Conservation (phyloP, 2,113 vertebrate species). For the Tachysurus fulvidraco region DNA sequence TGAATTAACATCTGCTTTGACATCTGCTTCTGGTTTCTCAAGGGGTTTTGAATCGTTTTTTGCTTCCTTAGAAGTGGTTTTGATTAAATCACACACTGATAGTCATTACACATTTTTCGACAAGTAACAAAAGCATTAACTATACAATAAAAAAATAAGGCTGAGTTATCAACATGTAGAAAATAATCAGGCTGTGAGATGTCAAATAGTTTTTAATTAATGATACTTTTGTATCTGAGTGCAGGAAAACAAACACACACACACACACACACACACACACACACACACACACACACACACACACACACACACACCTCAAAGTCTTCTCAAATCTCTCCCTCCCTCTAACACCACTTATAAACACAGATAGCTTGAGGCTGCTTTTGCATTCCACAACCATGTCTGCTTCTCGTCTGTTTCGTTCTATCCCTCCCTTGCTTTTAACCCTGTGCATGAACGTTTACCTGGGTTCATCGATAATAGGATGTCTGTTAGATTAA, state of each 20-base stretch:
- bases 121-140: not conserved
- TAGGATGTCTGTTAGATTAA: not conserved
- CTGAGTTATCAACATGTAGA: not conserved
- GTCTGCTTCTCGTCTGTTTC: slow-evolving; percentile 43
- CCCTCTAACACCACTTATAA: slow-evolving; percentile 25
- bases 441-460: not conserved
- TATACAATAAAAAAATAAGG: not conserved
- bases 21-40: not conserved
- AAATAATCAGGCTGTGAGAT: not conserved
- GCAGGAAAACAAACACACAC: not conserved
- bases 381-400: slow-evolving; percentile 34
- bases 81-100: not conserved
- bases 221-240: not conserved
- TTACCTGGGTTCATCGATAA: not conserved
- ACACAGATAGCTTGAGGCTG: slow-evolving; percentile 33
- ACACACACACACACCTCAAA: not conserved
- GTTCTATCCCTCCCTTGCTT: not conserved
- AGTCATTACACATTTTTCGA: not conserved
- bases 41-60: not conserved
- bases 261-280: no score
- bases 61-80: not conserved
- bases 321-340: not conserved
- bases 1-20: not conserved
- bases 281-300: no score
- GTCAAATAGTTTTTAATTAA: not conserved